These are phyloP conservation scores for Turritopsis rubra DNA, from an alignment of 30 jellyfish, hydroid and myxozoan species.

Conservation along the genomic window DNA sequence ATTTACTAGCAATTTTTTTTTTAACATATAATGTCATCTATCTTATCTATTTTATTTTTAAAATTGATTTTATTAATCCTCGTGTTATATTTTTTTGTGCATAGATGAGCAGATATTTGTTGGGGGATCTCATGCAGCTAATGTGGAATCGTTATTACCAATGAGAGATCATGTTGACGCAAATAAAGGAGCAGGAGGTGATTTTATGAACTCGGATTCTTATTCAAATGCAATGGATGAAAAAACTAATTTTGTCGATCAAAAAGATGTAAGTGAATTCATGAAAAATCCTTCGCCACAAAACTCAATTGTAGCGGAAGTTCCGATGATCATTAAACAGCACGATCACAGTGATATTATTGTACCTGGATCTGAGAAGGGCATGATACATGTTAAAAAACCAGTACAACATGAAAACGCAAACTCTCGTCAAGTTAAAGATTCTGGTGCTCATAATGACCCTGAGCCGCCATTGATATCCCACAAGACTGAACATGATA, in stretches of 20 bases:
- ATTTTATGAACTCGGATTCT: too few relatives aligned
- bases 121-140: neutral
- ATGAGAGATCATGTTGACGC: neutral
- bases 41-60: too few relatives aligned
- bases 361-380: neutral
- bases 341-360: neutral
- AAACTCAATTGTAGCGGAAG: neutral
- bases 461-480: neutral
- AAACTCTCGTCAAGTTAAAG: neutral
- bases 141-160: neutral
- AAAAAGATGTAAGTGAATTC: neutral
- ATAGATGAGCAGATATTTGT: neutral
- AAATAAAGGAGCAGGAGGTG: neutral
- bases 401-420: neutral
- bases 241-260: neutral
- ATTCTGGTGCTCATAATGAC: too few relatives aligned
- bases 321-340: neutral
- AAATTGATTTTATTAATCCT: too few relatives aligned
- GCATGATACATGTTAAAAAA: neutral
- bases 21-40: too few relatives aligned
- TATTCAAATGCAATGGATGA: neutral
- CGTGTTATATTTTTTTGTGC: neutral
- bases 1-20: too few relatives aligned
- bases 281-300: neutral
- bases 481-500: neutral